Base-by-base conservation (phyloP, 1,140 invertebrate genomes). In the Nasonia giraulti region DNA sequence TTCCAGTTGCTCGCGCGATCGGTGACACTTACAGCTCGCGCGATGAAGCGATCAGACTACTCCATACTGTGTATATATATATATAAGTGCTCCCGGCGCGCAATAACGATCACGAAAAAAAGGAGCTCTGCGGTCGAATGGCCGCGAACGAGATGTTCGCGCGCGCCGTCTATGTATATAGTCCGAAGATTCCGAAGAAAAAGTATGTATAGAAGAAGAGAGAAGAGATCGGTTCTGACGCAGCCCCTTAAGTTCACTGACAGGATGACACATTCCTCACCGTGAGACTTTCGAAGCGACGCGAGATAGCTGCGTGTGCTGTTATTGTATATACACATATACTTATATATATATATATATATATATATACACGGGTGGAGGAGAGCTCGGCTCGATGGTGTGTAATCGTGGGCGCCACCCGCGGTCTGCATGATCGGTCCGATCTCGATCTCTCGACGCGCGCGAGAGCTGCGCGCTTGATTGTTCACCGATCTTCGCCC, bases 211-310 rank as follows among this genome's bases (percentile, higher is more conserved):
- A 7, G 66, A 71, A 37, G 27, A 23, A 71, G n/a, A 44, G 12
- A 82, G 40, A 44, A 10, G 40, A 44, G 40, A 44, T 44, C 40
- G 40, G 40, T 44, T 8, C 89, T 90, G 88, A 89, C 90, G 88
- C 62, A 85, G 87, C 84, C 86, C 82, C 86, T 88, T 88, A 88
- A 89, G 91, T 91, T 90, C 91, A 92, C 91, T 92, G 91, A 92
- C 91, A 92, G 91, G 91, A 92, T 92, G 91, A 92, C 91, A 92
- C 91, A 92, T 92, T 92, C 91, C 88, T 87, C 89, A 87, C 90
- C 91, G 90, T 92, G 90, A 92, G 91, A 92, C 90, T 91, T 92
- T 92, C 84, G 90, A 87, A 91, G 90, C 89, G 47, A 31, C 31
- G 44, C 40, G 40, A 44, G 40, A 44, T 44, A 5, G 40, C 40